Base-by-base conservation (phyloP, 2,797 vertebrate species). In the Erpetoichthys calabaricus region DNA sequence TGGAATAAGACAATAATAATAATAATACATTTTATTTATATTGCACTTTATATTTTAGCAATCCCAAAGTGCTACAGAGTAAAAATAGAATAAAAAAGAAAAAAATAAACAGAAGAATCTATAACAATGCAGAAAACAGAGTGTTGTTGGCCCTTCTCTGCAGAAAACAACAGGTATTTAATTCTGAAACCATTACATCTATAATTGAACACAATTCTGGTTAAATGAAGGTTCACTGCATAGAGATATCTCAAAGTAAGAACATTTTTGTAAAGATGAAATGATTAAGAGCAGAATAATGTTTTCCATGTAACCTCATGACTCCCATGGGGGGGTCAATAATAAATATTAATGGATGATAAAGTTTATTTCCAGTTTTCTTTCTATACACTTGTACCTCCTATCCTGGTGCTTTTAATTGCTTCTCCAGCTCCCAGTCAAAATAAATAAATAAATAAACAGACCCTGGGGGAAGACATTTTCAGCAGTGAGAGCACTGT, bases 221-320 rank as follows among this genome's bases (percentile, higher is more conserved):
- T 71, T 67, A 76, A 80, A 80, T 80, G 63, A 63, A 66, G 64
- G 73, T 69, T 55, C 70, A 65, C 67, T 72, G 77, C 72, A 68
- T 75, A 68, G 62, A 76, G 74, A 79, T 73, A 72, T 58, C 67
- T 70, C 63, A 67, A 74, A 73, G 74, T 51, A 79, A 76, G 74
- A 80, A 75, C 72, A 72, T 70, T 73, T 73, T 68, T 65, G 68
- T 68, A 69, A 75, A 73, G 72, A 68, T 69, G 68, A 75, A 75
- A 65, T 65, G 76, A 84, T 85, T 79, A 80, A 69, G 69, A 63
- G 69, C 65, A 67, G 63, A 80, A 77, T 75, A 73, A 69, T 72
- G 62, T 73, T 68, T 64, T 65, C 67, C 68, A 25, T 60, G 67
- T 62, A 64, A 73, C 59, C 64, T 63, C 61, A 69, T 68, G 73